Base-by-base conservation (phyloP, 1,140 invertebrate genomes). In the Hypothenemus hampei region DNA sequence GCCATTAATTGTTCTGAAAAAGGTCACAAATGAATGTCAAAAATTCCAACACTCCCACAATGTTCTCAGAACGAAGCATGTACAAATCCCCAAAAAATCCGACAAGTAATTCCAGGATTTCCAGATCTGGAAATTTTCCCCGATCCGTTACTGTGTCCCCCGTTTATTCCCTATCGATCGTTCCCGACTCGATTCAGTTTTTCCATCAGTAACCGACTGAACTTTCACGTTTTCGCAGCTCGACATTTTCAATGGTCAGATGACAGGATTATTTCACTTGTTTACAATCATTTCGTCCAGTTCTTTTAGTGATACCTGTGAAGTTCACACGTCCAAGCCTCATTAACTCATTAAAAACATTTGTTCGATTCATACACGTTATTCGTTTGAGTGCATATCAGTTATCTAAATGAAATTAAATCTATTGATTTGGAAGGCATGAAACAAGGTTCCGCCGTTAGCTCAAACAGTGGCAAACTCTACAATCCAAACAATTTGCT, bases 161-260 rank as follows among this genome's bases (percentile, higher is more conserved):
- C 7, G 33, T 26, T n/a, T 20, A 21, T 19, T 10, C 23, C 16
- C 13, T 55, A 55, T 55, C 43, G 43, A 47, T 47, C 43, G 40
- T 5, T 13, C 37, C 13, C 15, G 26, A 46, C 23, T 35, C 40
- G 43, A 31, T 29, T 15, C 26, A 22, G 21, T 40, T 40, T 55
- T 48, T 23, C 19, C 29, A 39, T 18, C 53, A 55, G 53, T 55
- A 55, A 55, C 53, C 53, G 53, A 55, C 26, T 55, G 36, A 55
- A 55, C 53, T 55, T 48, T 40, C 16, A 6, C 20, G 23, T 24
- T 39, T 22, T 39, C 53, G 21, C 31, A 47, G 48, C 53, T 37
- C 35, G 18, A 36, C 15, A 13, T 16, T n/a, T 13, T 24, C 39
- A 10, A 41, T 35, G 18, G 40, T 39, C 4, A n/a, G 15, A 19